phyloP scores from a whole-genome alignment of 1,140 invertebrate species.

The Chionoecetes opilio region DNA sequence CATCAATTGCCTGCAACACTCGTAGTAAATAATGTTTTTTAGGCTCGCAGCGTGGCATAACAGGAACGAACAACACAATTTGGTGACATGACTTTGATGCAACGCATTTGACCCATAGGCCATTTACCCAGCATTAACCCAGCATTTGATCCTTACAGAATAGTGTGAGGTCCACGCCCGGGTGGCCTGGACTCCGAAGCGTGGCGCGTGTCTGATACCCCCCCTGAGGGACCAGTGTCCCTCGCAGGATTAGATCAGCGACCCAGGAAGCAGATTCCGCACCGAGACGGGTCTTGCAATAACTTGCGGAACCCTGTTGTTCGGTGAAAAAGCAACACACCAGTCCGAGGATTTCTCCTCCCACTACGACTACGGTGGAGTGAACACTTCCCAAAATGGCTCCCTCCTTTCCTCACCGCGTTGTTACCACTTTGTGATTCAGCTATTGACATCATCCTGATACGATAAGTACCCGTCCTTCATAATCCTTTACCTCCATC shows the following conservation, averaged over 20 bases:
- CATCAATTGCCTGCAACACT: too few species aligned
- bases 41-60: too few species aligned
- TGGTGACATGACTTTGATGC: too few species aligned
- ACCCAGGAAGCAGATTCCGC: conserved; percentile 85
- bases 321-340: conserved; percentile 91
- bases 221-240: conserved; percentile 55
- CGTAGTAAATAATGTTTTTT: too few species aligned
- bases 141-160: neutral
- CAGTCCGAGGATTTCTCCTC: conserved; percentile 91
- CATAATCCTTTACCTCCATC: neutral
- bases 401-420: too few species aligned
- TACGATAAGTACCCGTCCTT: too few species aligned
- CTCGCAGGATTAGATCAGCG: neutral
- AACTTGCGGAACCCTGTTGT: conserved; percentile 89
- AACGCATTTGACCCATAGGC: too few species aligned
- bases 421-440: too few species aligned
- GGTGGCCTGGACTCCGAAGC: conserved; percentile 31
- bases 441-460: too few species aligned
- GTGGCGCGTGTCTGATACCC: neutral
- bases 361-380: conserved; percentile 82
- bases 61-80: too few species aligned
- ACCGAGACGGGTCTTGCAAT: conserved; percentile 94
- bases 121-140: too few species aligned
- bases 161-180: neutral
- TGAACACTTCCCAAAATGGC: neutral